These are phyloP conservation scores for Invenusta paracnida DNA, from an alignment of 2,888 invertebrate genomes.

Conservation along the genomic window DNA sequence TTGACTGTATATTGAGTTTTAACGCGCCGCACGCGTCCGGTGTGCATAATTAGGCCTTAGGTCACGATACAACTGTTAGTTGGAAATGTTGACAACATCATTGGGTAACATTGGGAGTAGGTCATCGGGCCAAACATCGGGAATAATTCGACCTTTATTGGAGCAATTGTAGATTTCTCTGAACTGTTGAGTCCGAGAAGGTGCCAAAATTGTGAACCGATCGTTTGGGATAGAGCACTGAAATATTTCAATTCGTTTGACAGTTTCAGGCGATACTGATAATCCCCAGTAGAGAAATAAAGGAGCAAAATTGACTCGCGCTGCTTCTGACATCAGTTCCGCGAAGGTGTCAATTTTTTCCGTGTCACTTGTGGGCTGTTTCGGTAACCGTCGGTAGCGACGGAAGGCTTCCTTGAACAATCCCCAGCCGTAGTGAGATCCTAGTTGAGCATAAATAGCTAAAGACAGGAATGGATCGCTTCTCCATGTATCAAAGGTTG, in stretches of 20 bases:
- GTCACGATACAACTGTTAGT: too few relatives aligned
- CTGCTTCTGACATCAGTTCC: constrained; percentile 45
- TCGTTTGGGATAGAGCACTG: constrained; percentile 17
- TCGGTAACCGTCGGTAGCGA: constrained; percentile 43
- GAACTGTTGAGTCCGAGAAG: neutral
- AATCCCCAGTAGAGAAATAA: constrained; percentile 48
- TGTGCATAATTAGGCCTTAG: too few relatives aligned
- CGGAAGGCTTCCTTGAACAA: constrained; percentile 47
- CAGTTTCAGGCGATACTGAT: too few relatives aligned
- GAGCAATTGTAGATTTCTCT: neutral
- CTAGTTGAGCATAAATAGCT: constrained; percentile 48
- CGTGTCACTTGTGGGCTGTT: constrained; percentile 44
- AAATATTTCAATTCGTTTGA: too few relatives aligned
- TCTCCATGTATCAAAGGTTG: constrained; percentile 46
- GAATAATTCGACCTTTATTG: neutral
- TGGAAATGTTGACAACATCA: too few relatives aligned
- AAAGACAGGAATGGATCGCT: constrained; percentile 46
- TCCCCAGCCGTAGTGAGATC: constrained; percentile 48
- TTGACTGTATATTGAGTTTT: too few relatives aligned
- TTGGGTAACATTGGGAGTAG: constrained; percentile 5
- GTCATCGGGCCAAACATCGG: neutral
- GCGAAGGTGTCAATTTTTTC: constrained; percentile 49
- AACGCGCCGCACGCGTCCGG: too few relatives aligned
- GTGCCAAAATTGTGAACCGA: neutral
- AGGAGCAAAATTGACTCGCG: constrained; percentile 46